These are phyloP conservation scores for Rhabdophis nuchalis DNA, from an alignment of 2,797 vertebrate species.

Conservation along the genomic window DNA sequence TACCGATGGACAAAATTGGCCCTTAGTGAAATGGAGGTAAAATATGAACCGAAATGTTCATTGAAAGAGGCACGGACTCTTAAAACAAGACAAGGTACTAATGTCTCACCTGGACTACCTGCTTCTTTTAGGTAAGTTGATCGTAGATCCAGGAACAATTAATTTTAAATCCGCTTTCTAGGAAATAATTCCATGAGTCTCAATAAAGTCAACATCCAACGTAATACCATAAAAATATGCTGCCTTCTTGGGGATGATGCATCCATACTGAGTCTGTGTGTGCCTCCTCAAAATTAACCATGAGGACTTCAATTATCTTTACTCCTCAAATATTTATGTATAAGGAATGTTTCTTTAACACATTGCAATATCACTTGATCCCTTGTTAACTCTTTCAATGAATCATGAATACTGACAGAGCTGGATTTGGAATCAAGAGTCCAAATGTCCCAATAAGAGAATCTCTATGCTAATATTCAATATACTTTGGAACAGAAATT, in stretches of 20 bases:
- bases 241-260: not conserved
- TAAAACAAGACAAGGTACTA: conserved; percentile 54
- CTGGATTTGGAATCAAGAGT: not conserved
- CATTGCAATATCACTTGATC: not conserved
- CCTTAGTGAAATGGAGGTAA: conserved; percentile 53
- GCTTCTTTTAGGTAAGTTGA: not conserved
- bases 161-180: not conserved
- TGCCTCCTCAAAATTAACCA: not conserved
- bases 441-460: not conserved
- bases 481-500: not conserved
- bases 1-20: conserved; percentile 67
- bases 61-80: conserved; percentile 48
- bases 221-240: not conserved
- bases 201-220: not conserved
- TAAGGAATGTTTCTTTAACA: not conserved
- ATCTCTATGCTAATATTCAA: not conserved
- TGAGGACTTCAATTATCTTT: not conserved
- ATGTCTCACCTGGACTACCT: conserved; percentile 56
- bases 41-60: not conserved
- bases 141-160: not conserved
- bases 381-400: not conserved
- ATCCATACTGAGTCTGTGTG: not conserved
- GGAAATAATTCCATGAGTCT: not conserved
- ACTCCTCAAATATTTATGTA: not conserved
- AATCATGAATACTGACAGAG: not conserved